Conservation (phyloP, 2,888 invertebrate genomes). For the Selenia dentaria region DNA sequence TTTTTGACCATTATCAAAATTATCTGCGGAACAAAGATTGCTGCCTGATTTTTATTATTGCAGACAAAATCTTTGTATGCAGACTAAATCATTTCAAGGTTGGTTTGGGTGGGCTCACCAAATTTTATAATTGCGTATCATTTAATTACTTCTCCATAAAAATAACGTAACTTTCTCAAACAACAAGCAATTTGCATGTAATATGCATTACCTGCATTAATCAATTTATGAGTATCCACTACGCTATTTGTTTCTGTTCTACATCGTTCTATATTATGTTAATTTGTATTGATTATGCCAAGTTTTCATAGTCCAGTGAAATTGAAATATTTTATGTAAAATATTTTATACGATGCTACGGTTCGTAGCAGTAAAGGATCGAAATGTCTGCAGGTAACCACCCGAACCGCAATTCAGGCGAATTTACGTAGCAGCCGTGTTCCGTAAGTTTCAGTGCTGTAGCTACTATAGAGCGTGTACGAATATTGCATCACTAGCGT, state of each 20-base stretch:
- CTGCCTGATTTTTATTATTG: too few relatives aligned
- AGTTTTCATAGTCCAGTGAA: neutral
- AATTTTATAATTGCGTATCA: too few relatives aligned
- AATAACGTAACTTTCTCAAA: too few relatives aligned
- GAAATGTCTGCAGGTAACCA: slow-evolving; percentile 14
- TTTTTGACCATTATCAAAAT: too few relatives aligned
- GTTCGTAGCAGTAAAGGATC: slow-evolving; percentile 11
- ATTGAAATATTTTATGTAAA: slow-evolving; percentile 1
- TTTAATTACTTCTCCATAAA: too few relatives aligned
- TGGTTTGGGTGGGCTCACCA: too few relatives aligned
- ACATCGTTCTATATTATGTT: neutral
- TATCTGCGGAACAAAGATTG: too few relatives aligned
- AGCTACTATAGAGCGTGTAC: slow-evolving; percentile 1
- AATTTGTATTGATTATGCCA: neutral
- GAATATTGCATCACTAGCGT: slow-evolving; percentile 24
- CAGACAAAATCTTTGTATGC: too few relatives aligned
- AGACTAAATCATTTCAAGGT: too few relatives aligned
- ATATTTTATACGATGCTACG: slow-evolving; percentile 5
- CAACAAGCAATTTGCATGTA: too few relatives aligned
- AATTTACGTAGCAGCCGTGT: slow-evolving; percentile 15
- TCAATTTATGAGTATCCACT: slow-evolving; percentile 2
- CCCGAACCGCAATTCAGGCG: slow-evolving; percentile 15
- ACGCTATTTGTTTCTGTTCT: neutral
- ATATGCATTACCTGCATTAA: too few relatives aligned
- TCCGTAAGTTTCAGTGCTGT: slow-evolving; percentile 8